Evolutionary conservation across 2,888 invertebrate genomes (phyloP), one percentile per base, ranked within the genome.

Genomic region (Siphonodentalium dalli): DNA sequence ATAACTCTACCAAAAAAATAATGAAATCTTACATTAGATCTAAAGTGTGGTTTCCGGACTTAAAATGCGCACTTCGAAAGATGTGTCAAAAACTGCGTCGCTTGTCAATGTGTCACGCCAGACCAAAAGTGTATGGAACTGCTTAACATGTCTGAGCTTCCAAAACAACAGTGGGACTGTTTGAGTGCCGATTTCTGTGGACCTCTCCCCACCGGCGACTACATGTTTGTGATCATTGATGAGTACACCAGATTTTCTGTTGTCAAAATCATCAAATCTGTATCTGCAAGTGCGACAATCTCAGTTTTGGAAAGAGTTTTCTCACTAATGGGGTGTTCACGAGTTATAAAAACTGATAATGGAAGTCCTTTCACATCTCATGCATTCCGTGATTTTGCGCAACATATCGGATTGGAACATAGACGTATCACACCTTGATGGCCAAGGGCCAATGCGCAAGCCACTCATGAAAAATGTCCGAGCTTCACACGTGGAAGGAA

Each of bases 381-480:
- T 13, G 15, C 31, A n/a, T 44, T 29, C 13, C 13, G 33, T 13
- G 20, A 31, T 15, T 44, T 23, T n/a, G 23, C 34, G 18, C 13
- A 21, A 13, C 13, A 44, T 20, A 24, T 21, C 4, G 44, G 44
- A 21, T 29, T 44, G 7, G 13, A 13, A 2, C 44, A 44, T 21
- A 29, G 44, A 21, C 31, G 44, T 6, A 21, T 44, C 13, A 44
- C 44, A 13, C 44, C 34, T 13, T 21, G 21, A 13, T 44, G 44
- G 44, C 44, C 44, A 0, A n/a, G 44, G 13, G 44, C 44, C 6
- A 44, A 44, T 18, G 44, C 44, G 2, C 34, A 44, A 18, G 44
- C 44, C 44, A 23, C 13, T 44, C 11, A 44, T 44, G 31, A 29
- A 44, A 21, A 13, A 20, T 5, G 20, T 41, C n/a, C 21, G 42